These are phyloP conservation scores for Scelioninae gen. 2 DNA, from an alignment of 2,888 invertebrate species.

Conservation along the genomic window DNA sequence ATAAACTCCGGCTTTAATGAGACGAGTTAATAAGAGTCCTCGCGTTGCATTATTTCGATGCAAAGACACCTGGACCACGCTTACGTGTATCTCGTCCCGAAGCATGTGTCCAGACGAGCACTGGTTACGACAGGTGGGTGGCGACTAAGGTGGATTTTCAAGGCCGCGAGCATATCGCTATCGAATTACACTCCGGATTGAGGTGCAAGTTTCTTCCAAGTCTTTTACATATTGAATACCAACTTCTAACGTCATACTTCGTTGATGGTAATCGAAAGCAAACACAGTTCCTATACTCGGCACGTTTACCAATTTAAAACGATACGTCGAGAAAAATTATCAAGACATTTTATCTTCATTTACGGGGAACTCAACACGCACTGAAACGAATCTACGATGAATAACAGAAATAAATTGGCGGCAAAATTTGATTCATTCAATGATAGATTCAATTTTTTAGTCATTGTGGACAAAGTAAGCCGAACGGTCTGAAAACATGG, in stretches of 20 bases:
- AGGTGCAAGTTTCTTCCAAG: constrained; percentile 33
- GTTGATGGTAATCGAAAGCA: not conserved
- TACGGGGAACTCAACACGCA: no score
- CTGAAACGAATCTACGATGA: no score
- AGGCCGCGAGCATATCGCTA: constrained; percentile 54
- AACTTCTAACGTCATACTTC: constrained; percentile 17
- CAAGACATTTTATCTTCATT: no score
- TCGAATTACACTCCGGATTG: constrained; percentile 45
- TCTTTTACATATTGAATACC: constrained; percentile 28
- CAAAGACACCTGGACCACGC: constrained; percentile 39
- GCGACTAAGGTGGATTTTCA: constrained; percentile 38
- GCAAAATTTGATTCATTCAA: no score
- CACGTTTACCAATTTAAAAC: no score
- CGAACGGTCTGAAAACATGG: no score
- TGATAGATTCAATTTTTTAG: no score
- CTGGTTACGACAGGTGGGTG: constrained; percentile 53
- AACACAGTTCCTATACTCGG: not conserved
- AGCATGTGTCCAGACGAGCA: constrained; percentile 33
- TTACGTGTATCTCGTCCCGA: constrained; percentile 32
- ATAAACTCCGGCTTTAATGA: constrained; percentile 30
- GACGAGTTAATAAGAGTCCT: constrained; percentile 43
- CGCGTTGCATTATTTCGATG: constrained; percentile 19
- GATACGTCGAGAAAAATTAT: no score
- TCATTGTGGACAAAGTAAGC: no score
- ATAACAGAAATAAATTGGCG: no score